A percentile compares a stretch with the other conserved stretches of the same genome.
Evolutionary conservation across 2,113 vertebrate genomes (phyloP).

Genomic region (Salminus brasiliensis): DNA sequence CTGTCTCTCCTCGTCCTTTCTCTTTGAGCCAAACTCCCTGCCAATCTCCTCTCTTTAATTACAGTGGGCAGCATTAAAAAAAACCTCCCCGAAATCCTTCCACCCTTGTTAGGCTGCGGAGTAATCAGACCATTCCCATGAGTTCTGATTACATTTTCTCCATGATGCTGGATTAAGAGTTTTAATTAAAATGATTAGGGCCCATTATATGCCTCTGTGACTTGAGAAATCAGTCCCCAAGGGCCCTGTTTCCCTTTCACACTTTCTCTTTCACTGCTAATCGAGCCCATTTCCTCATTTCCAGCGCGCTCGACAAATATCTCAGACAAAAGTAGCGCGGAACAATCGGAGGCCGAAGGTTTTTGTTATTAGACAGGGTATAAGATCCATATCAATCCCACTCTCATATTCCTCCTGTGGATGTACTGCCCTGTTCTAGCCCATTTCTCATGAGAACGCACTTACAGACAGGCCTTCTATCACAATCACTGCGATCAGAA

Average conservation of each 20-base stretch:
- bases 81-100: slow-evolving; percentile 62
- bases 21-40: slow-evolving; percentile 12
- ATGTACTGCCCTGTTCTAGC: too few species aligned
- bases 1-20: background rate
- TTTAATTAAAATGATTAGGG: slow-evolving; percentile 79
- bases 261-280: slow-evolving; percentile 37
- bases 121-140: slow-evolving; percentile 67
- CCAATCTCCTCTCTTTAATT: slow-evolving; percentile 52
- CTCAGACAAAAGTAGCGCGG: background rate
- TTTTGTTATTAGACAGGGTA: too few species aligned
- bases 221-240: slow-evolving; percentile 69
- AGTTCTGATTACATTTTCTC: slow-evolving; percentile 69
- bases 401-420: too few species aligned
- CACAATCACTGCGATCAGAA: too few species aligned
- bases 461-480: too few species aligned
- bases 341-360: background rate
- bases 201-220: slow-evolving; percentile 70
- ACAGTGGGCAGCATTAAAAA: slow-evolving; percentile 42
- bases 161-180: slow-evolving; percentile 69
- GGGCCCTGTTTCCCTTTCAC: slow-evolving; percentile 66
- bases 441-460: too few species aligned
- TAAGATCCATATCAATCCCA: too few species aligned
- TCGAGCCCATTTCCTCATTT: background rate
- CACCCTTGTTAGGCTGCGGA: slow-evolving; percentile 64
- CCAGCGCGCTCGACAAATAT: background rate